Evolutionary conservation across 2,113 vertebrate species (phyloP).

Genomic region (Bufo gargarizans): DNA sequence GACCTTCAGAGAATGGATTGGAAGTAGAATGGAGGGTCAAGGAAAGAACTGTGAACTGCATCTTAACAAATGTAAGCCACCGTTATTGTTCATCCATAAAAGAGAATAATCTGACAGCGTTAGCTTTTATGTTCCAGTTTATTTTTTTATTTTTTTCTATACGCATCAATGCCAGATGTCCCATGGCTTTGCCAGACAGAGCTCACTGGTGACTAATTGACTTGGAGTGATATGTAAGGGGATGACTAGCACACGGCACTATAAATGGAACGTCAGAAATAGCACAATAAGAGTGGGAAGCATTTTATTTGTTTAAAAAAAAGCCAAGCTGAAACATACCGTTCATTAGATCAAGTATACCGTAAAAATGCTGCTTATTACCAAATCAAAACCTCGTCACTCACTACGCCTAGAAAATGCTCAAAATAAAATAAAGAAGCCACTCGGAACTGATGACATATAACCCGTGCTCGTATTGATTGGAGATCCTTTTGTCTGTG

Average conservation of each 20-base stretch:
- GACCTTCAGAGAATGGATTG: constrained; percentile 42
- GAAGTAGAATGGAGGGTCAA: constrained; percentile 25
- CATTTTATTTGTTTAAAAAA: constrained; percentile 13
- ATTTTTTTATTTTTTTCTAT: neutral
- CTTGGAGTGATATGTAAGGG: neutral
- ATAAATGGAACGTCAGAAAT: constrained; percentile 19
- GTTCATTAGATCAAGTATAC: constrained; percentile 3
- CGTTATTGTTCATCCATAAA: constrained; percentile 42
- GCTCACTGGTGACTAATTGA: constrained; percentile 14
- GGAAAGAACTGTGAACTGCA: constrained; percentile 35
- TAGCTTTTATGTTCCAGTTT: constrained; percentile 17
- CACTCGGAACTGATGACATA: neutral
- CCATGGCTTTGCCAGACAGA: constrained; percentile 13
- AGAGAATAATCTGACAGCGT: constrained; percentile 41
- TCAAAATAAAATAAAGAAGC: constrained; percentile 1
- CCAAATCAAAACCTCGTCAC: neutral
- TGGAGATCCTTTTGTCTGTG: constrained; percentile 37
- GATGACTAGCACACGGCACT: neutral
- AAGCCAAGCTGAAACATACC: constrained; percentile 10
- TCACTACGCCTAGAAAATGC: neutral
- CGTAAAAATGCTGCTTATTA: neutral
- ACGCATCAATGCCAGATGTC: constrained; percentile 20
- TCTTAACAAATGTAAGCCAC: constrained; percentile 52
- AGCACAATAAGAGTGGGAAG: neutral
- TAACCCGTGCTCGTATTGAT: constrained; percentile 10